Evolutionary conservation across 2,888 invertebrate species (phyloP), one percentile per base, ranked within the genome.

Genomic region (Oxytorus armatus): DNA sequence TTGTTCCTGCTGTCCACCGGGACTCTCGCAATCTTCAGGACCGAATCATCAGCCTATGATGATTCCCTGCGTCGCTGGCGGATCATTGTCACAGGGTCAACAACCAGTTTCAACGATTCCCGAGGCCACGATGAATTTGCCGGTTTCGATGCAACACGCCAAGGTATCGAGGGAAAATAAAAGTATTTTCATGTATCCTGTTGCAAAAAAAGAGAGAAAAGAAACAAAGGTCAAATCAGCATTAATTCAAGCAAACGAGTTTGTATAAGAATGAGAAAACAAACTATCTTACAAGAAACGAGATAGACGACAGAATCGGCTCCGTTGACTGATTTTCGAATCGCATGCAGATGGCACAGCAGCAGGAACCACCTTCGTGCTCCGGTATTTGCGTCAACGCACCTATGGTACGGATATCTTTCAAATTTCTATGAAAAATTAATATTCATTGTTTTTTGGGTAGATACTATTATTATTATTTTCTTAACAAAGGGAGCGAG

Each of bases 381-480:
- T 85, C 85, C 55, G 90, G 89, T 25, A 86, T 89, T 29, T 90
- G 90, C 79, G 84, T 86, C 21, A 88, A 83, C 33, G 85, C 86
- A 57, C 85, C 88, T 1, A 86, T 86, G 86, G 90, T 90, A 85
- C 18, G 7, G 3, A 7, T 11, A 42, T 7, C n/a, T 25, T 29
- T n/a, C 16, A 66, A 51, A 39, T 14, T n/a, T 14, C 16, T 2
- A 29, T 36, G 1, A 21, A 36, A 36, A 14, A 49, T 51, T 10
- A 11, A 10, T 14, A 33, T 7, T 7, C 3, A 42, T 66, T 5
- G 29, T 69, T 73, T 73, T 16, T 69, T 18, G 33, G 14, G 7
- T 10, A 49, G 36, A 61, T 73, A 21, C 36, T 23, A 11, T 57
- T 42, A 11, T 21, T 55, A 23, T 5, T 42, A 8, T 21, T 63